Evolutionary conservation across 92 coral and sea anemone genomes (phyloP).

Genomic region (Desmophyllum pertusum): DNA sequence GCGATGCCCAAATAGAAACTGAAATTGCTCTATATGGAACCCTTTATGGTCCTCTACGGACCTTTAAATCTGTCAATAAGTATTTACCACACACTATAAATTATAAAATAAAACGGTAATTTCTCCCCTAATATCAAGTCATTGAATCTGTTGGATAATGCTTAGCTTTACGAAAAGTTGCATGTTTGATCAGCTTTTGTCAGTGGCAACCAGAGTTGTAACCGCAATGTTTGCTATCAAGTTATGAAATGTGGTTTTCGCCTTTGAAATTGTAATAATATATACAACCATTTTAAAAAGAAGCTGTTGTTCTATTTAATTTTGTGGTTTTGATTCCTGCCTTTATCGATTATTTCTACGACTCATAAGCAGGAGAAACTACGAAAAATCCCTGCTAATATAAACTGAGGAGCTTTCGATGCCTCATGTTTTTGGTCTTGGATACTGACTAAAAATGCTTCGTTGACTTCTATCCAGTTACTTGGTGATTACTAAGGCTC

Average conservation of each 20-base stretch:
- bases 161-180: neutral
- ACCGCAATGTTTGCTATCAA: neutral
- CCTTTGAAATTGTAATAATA: neutral
- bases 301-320: neutral
- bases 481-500: neutral
- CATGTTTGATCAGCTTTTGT: neutral
- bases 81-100: neutral
- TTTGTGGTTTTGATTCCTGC: neutral
- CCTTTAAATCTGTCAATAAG: neutral
- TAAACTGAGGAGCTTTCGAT: too few relatives aligned
- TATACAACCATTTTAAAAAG: neutral
- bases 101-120: too few relatives aligned
- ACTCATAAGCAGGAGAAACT: too few relatives aligned
- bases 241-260: neutral
- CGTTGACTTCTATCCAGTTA: neutral
- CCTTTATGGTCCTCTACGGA: neutral
- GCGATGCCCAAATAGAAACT: neutral
- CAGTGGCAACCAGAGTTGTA: neutral
- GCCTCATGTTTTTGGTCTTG: neutral
- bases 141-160: neutral
- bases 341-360: too few relatives aligned
- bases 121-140: neutral
- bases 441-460: neutral
- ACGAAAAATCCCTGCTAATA: too few relatives aligned
- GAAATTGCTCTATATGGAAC: neutral